These are phyloP conservation scores for Taurulus bubalis DNA, from an alignment of 2,113 vertebrate species.

Conservation along the genomic window DNA sequence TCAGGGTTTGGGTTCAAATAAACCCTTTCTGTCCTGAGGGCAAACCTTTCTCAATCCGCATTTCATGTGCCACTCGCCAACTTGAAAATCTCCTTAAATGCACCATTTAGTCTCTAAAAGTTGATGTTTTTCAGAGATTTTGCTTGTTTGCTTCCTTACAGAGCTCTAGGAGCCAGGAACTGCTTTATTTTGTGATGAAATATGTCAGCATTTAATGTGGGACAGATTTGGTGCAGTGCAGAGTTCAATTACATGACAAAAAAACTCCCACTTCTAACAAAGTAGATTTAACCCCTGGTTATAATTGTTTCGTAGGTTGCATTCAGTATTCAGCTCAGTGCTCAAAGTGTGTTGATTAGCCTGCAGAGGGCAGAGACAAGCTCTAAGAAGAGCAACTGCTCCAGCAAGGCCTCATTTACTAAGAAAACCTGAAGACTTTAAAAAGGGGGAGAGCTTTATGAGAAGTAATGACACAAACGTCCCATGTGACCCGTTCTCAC, in stretches of 20 bases:
- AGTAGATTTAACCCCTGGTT: neutral
- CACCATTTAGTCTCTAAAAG: neutral
- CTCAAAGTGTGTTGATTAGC: conserved; percentile 7
- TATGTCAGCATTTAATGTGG: neutral
- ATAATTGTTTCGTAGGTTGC: neutral
- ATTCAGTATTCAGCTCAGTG: neutral
- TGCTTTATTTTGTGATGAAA: neutral
- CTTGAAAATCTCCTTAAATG: neutral
- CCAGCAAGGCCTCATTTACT: neutral
- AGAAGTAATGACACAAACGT: conserved; percentile 10
- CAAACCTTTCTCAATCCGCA: neutral
- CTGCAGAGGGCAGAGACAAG: conserved; percentile 65
- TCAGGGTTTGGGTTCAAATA: neutral
- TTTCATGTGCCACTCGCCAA: conserved; percentile 9
- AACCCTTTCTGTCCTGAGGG: neutral
- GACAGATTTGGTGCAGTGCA: neutral
- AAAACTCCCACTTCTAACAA: neutral
- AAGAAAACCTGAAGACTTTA: neutral
- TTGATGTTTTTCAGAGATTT: neutral
- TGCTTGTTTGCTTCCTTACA: no score
- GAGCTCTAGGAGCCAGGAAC: neutral
- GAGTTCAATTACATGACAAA: neutral
- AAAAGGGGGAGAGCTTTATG: neutral
- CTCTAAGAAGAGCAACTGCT: conserved; percentile 7
- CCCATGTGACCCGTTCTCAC: neutral